These are phyloP conservation scores for Epinotia ramella DNA, from an alignment of 2,888 invertebrate species.

Conservation along the genomic window DNA sequence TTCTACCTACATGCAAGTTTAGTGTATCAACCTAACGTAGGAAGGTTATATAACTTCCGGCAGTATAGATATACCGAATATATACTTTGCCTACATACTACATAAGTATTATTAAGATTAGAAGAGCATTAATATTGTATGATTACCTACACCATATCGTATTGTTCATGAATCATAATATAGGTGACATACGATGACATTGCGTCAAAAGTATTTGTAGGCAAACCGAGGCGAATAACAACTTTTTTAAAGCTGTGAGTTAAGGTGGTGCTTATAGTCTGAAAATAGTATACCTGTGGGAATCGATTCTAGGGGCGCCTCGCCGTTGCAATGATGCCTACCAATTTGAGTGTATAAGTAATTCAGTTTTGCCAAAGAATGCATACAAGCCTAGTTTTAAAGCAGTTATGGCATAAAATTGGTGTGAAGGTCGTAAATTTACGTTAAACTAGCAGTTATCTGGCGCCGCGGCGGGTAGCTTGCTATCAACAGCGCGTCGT, in stretches of 20 bases:
- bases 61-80: not conserved
- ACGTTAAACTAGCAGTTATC: constrained; percentile 42
- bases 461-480: constrained; percentile 33
- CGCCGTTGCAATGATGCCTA: constrained; percentile 1
- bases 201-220: not conserved
- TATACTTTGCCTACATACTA: not conserved
- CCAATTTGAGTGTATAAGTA: not conserved
- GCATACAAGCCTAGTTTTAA: constrained; percentile 66
- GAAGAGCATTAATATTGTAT: not conserved
- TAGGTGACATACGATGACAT: not conserved
- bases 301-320: not conserved
- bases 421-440: constrained; percentile 50
- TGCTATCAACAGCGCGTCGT: constrained; percentile 37
- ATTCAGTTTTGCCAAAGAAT: constrained; percentile 56
- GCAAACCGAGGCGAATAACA: not conserved
- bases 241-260: not conserved
- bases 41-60: not conserved
- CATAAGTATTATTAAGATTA: not conserved
- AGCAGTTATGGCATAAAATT: constrained; percentile 65
- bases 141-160: not conserved
- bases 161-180: too few relatives aligned
- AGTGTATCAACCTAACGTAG: not conserved
- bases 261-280: not conserved
- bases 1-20: too few relatives aligned
- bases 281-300: too few relatives aligned